phyloP scores from a whole-genome alignment of 53 echinoderm and acorn worm species.

The Mesocentrotus franciscanus region DNA sequence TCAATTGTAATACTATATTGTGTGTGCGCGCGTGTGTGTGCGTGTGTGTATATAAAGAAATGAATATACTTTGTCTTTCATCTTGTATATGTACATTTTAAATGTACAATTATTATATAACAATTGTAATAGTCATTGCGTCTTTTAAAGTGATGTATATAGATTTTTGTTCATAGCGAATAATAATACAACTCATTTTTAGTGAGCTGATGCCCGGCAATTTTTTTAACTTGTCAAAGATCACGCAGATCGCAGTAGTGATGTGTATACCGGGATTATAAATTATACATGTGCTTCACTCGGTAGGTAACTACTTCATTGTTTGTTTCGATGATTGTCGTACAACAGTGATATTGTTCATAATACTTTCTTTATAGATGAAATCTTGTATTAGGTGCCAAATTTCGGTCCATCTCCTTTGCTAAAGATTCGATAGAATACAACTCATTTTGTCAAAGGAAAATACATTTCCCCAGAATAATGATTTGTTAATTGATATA shows the following conservation, averaged over 20 bases:
- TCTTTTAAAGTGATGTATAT: neutral
- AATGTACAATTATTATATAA: neutral
- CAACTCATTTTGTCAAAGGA: slow-evolving; percentile 39
- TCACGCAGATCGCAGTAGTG: neutral
- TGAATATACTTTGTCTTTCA: slow-evolving; percentile 46
- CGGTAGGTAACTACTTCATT: too few relatives aligned
- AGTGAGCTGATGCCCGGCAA: neutral
- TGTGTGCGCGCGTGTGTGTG: slow-evolving; percentile 9
- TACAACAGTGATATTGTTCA: too few relatives aligned
- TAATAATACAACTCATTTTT: neutral
- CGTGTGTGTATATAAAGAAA: slow-evolving; percentile 13
- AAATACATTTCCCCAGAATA: neutral
- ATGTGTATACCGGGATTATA: neutral
- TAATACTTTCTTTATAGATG: neutral
- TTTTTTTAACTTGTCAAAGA: neutral
- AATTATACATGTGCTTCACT: neutral
- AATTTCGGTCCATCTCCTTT: neutral
- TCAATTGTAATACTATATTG: neutral
- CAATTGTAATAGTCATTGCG: neutral
- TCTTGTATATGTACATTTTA: neutral
- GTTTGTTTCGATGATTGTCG: too few relatives aligned
- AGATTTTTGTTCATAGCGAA: neutral
- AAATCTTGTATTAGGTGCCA: neutral
- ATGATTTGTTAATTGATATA: neutral
- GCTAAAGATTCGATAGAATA: neutral